Percentiles rank a stretch among this genome's conserved stretches.
These are phyloP conservation scores for Noctua janthina DNA, from an alignment of 2,888 invertebrate genomes.

Conservation along the genomic window DNA sequence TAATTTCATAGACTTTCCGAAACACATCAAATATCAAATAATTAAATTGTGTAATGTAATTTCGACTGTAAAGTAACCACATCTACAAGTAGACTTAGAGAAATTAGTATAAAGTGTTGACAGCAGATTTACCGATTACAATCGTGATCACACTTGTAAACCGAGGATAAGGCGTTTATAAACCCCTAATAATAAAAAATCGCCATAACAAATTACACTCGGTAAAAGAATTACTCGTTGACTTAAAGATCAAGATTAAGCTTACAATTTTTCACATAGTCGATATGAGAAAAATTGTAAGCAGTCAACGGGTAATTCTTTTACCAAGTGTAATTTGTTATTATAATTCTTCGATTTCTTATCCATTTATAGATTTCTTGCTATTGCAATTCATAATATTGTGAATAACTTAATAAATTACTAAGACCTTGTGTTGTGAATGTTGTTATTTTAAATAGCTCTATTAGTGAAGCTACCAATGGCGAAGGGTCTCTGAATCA, in stretches of 20 bases:
- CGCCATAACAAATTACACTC: not conserved
- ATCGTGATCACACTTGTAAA: not conserved
- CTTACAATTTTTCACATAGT: not conserved
- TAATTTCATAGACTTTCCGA: not conserved
- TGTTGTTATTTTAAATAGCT: conserved; percentile 50
- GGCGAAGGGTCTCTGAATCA: conserved; percentile 24
- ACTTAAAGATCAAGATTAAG: not conserved
- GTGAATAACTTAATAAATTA: conserved; percentile 16
- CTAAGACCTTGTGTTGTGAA: conserved; percentile 45
- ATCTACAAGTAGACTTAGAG: not conserved
- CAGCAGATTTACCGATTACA: conserved; percentile 19
- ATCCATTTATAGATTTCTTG: not conserved
- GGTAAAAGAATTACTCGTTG: not conserved
- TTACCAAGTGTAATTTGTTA: not conserved
- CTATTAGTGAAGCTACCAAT: conserved; percentile 32
- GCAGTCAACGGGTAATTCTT: not conserved
- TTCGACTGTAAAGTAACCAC: not conserved
- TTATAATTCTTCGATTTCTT: not conserved
- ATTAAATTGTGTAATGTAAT: not conserved
- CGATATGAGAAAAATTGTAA: too few species aligned
- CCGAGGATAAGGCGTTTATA: conserved; percentile 6
- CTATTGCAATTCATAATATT: conserved; percentile 1
- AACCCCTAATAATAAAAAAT: conserved; percentile 6
- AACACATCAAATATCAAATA: too few species aligned
- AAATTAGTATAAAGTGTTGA: not conserved